Percentiles rank a stretch among this genome's conserved stretches.
These are phyloP conservation scores for Coracias cyanogaster DNA, from an alignment of 2,797 vertebrate genomes.

Conservation along the genomic window DNA sequence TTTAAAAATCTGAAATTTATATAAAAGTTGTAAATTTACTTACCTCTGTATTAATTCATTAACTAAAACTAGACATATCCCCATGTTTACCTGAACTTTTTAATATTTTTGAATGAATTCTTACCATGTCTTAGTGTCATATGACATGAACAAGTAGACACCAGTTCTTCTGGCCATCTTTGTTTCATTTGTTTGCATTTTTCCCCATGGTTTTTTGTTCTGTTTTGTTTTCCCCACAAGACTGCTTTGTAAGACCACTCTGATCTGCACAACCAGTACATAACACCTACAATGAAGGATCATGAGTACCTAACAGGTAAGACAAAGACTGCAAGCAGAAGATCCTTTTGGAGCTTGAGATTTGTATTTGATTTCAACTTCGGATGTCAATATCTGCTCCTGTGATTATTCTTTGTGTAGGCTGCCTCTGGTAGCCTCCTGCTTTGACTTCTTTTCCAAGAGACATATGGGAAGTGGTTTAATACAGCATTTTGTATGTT, in stretches of 20 bases:
- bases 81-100: neutral
- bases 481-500: neutral
- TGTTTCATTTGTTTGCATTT: neutral
- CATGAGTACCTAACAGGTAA: neutral
- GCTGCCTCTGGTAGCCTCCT: neutral
- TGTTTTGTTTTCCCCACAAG: neutral
- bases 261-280: neutral
- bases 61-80: neutral
- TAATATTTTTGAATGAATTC: conserved; percentile 14
- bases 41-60: neutral
- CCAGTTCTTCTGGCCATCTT: neutral
- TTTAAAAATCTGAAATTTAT: neutral
- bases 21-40: neutral
- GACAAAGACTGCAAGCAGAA: neutral
- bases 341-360: neutral
- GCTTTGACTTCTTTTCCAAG: neutral
- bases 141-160: neutral
- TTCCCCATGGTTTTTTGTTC: no score
- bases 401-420: neutral
- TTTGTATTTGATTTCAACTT: neutral
- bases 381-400: neutral
- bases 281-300: neutral
- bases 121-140: neutral
- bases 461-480: neutral
- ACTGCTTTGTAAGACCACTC: neutral